Conservation (phyloP, 1,140 invertebrate species). For the Eueides isabella region DNA sequence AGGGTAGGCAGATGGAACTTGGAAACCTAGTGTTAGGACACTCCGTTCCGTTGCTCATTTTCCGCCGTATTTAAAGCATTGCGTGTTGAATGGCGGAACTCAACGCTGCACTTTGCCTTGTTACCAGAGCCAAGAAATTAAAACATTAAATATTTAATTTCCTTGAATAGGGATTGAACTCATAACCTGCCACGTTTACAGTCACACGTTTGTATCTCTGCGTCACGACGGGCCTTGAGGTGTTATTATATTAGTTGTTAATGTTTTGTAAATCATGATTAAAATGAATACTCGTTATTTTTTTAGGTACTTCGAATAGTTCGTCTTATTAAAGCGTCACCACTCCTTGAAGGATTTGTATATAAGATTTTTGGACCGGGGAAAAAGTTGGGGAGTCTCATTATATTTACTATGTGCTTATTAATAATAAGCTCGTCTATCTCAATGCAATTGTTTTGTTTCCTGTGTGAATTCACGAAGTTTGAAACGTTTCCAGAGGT, state of each 20-base stretch:
- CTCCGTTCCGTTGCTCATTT: no score
- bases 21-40: no score
- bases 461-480: conserved; percentile 95
- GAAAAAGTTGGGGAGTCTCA: conserved; percentile 98
- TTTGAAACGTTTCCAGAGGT: conserved; percentile 99
- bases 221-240: background rate
- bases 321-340: conserved; percentile 98
- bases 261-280: background rate
- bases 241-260: background rate
- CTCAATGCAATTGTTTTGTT: conserved; percentile 99
- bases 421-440: conserved; percentile 99
- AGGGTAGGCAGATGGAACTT: no score
- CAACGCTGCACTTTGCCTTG: no score
- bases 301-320: conserved; percentile 95
- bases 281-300: background rate
- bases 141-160: no score
- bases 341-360: conserved; percentile 99
- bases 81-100: no score
- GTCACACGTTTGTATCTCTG: no score
- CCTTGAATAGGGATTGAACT: no score
- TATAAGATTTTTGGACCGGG: conserved; percentile 99
- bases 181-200: no score
- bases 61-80: no score
- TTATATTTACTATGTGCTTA: conserved; percentile 99
- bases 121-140: no score